Evolutionary conservation across 2,797 vertebrate genomes (phyloP).

Genomic region (Zalophus californianus): DNA sequence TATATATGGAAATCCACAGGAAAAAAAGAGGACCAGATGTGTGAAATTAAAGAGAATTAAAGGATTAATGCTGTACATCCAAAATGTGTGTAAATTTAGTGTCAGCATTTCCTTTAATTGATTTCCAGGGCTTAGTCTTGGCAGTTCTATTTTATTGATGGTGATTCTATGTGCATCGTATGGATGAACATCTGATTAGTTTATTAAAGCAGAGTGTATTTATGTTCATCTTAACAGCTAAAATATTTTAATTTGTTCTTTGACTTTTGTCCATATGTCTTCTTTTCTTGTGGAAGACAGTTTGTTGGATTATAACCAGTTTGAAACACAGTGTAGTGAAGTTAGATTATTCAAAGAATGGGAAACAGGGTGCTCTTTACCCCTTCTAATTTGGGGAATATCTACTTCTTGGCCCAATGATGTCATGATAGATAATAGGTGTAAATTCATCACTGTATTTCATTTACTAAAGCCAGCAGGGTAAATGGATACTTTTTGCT

Average conservation of each 20-base stretch:
- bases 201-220: slow-evolving; percentile 40
- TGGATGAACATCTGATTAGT: background rate
- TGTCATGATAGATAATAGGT: background rate
- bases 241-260: slow-evolving; percentile 17
- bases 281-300: background rate
- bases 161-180: background rate
- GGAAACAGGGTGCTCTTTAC: background rate
- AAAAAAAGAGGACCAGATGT: slow-evolving; percentile 22
- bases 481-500: background rate
- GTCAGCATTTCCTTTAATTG: slow-evolving; percentile 33
- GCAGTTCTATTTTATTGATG: background rate
- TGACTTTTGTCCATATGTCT: slow-evolving; percentile 36
- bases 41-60: slow-evolving; percentile 54
- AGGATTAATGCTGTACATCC: slow-evolving; percentile 44
- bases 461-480: background rate
- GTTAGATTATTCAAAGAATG: slow-evolving; percentile 28
- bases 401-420: slow-evolving; percentile 20
- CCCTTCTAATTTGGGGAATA: background rate
- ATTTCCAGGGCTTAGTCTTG: slow-evolving; percentile 24
- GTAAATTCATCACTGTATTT: background rate
- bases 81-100: slow-evolving; percentile 50
- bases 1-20: background rate
- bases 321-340: background rate
- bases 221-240: slow-evolving; percentile 16
- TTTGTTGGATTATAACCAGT: slow-evolving; percentile 42